phyloP scores from a whole-genome alignment of 2,797 vertebrate species.

The Centroberyx gerrardi region DNA sequence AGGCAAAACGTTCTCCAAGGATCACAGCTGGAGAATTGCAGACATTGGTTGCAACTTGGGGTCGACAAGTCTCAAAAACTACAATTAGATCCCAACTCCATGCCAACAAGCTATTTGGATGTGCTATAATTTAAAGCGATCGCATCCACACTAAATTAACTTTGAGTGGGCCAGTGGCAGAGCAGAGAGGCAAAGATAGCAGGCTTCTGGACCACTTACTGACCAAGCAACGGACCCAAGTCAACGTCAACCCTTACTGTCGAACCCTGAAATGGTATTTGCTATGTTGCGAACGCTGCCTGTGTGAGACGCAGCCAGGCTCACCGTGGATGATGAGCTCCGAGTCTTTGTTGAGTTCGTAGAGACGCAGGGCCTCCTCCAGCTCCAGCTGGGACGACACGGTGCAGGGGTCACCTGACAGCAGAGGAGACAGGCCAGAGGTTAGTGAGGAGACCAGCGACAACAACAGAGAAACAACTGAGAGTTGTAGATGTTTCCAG shows the following conservation, averaged over 20 bases:
- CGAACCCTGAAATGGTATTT: conserved; percentile 6
- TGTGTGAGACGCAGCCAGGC: conserved; percentile 27
- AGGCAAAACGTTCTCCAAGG: no score
- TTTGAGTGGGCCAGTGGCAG: no score
- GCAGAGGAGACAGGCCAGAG: conserved; percentile 44
- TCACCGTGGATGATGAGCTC: conserved; percentile 98
- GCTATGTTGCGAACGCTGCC: conserved; percentile 1
- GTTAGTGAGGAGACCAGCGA: conserved; percentile 42
- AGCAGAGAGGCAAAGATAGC: no score
- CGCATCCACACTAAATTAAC: no score
- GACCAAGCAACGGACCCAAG: background rate
- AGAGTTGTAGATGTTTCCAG: background rate
- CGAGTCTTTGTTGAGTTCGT: conserved; percentile 98
- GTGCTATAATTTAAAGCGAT: no score
- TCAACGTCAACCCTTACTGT: background rate
- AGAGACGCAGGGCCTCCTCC: conserved; percentile 97
- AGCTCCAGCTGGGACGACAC: conserved; percentile 98
- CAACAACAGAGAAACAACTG: conserved; percentile 11
- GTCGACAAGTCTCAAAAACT: no score
- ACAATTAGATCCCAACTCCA: no score
- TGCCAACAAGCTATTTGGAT: no score
- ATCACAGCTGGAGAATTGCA: no score
- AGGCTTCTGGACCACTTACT: background rate
- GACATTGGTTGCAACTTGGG: no score
- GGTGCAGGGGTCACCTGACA: conserved; percentile 96